Evolutionary conservation across 2,113 vertebrate species (phyloP).

Genomic region (Podarcis raffonei): DNA sequence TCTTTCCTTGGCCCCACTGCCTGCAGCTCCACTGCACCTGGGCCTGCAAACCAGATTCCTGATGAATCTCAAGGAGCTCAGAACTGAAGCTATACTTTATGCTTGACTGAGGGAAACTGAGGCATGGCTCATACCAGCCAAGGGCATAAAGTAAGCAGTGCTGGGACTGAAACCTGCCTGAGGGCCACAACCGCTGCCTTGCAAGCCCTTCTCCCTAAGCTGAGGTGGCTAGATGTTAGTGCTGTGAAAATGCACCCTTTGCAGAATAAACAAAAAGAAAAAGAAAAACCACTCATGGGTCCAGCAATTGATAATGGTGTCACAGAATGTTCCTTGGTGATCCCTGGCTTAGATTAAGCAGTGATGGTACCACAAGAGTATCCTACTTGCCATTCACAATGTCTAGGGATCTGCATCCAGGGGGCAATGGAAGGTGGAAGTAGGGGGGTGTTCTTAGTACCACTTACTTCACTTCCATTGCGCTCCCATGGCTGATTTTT

Average conservation of each 20-base stretch:
- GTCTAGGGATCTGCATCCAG: neutral
- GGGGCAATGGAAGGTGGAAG: neutral
- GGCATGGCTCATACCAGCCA: neutral
- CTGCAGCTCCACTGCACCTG: too few relatives aligned
- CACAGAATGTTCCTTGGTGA: neutral
- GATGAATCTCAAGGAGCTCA: neutral
- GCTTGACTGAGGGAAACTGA: neutral
- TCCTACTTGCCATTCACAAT: neutral
- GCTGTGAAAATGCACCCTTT: neutral
- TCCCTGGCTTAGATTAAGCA: neutral
- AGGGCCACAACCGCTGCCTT: neutral
- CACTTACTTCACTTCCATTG: too few relatives aligned
- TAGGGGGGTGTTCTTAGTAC: too few relatives aligned
- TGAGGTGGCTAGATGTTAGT: neutral
- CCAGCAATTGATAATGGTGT: neutral
- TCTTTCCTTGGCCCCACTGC: too few relatives aligned
- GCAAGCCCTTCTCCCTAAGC: neutral
- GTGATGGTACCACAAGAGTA: neutral
- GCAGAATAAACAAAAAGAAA: neutral
- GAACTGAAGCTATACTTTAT: neutral
- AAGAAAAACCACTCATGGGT: neutral
- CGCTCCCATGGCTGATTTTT: too few relatives aligned
- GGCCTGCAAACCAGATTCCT: neutral
- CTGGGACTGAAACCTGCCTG: neutral
- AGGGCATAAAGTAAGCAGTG: neutral